Base-by-base conservation (phyloP, 2,113 vertebrate species). In the Herpetotheres cachinnans region DNA sequence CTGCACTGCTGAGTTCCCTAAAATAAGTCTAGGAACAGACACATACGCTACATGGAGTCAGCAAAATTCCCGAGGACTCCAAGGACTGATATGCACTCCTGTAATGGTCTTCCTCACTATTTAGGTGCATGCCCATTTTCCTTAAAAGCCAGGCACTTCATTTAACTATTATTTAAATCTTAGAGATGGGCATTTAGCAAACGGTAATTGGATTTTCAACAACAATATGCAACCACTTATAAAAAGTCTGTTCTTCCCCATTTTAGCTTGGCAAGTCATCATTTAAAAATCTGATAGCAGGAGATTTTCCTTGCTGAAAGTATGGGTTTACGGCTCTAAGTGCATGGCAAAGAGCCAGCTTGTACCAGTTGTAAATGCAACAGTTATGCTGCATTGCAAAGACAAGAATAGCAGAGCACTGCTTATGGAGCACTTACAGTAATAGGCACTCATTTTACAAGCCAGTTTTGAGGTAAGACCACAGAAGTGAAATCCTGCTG, bases 221-320 rank as follows among this genome's bases (percentile, higher is more conserved):
- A 79, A 67, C 50, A 58, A 83, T 50, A 55, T 59, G 86, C 70
- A 78, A 56, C 44, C 44, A 82, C 44, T 95, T 91, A 89, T 1
- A 38, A 90, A 44, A 85, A 78, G 62, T 66, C 92, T 95, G 81
- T 62, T 96, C 50, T 81, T 76, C 59, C 62, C 90, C 81, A 32
- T 85, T 83, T 82, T 66, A 82, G 88, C 58, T 72, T 71, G 61
- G 65, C 54, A 90, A 94, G 74, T 46, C 49, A 87, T 78, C 46
- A n/a, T 71, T 93, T 67, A 65, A 65, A 90, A 79, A 63, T 70
- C 66, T 87, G 89, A 88, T 63, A 76, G 72, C 58, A 49, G 78
- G 66, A 95, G 80, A 65, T 95, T 93, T 91, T 94, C 81, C 66
- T 59, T 59, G 71, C 29, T 94, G 67, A 25, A 89, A 93, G 79